Base-by-base conservation (phyloP, 2,888 invertebrate species). In the Diloba caeruleocephala region DNA sequence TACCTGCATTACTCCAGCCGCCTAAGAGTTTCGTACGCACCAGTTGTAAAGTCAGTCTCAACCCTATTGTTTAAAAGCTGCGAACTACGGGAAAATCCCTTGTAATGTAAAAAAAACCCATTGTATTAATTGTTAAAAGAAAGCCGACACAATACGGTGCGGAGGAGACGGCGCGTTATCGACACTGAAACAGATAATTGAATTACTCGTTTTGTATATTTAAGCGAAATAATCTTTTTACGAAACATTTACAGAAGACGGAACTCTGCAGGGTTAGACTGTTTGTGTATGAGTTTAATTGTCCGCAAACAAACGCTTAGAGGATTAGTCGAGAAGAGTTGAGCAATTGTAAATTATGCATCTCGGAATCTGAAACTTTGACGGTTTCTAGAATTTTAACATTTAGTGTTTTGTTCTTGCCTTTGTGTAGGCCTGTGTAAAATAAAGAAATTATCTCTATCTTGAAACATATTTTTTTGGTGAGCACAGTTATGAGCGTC, bases 121-220 rank as follows among this genome's bases (percentile, higher is more conserved):
- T 87, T 87, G 84, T 87, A 61, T 50, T 46, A 4, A 61, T 65
- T 53, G 42, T 46, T 79, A 81, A 85, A 87, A 87, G 77, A 58
- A 36, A 4, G 61, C 88, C 88, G 88, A 73, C 79, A 71, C 66
- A 77, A 78, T 71, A 50, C 49, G 55, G 57, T 64, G 56, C 65
- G 57, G 72, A 69, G 61, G 61, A 71, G 71, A 29, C 55, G 26
- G 17, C 45, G 39, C 34, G 53, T 82, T 84, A 83, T 80, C 79
- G 72, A 76, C 73, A 75, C 59, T 75, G 70, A 62, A 74, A 76
- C 64, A 74, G 81, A 85, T 84, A 85, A 85, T 82, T 84, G 70
- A 79, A 76, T 80, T 84, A 81, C 79, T 81, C 82, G 78, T 80
- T 78, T 54, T 67, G 58, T 63, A 67, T 58, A 71, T 60, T 61